These are phyloP conservation scores for Diplodus sargus DNA, from an alignment of 2,797 vertebrate genomes.

Conservation along the genomic window DNA sequence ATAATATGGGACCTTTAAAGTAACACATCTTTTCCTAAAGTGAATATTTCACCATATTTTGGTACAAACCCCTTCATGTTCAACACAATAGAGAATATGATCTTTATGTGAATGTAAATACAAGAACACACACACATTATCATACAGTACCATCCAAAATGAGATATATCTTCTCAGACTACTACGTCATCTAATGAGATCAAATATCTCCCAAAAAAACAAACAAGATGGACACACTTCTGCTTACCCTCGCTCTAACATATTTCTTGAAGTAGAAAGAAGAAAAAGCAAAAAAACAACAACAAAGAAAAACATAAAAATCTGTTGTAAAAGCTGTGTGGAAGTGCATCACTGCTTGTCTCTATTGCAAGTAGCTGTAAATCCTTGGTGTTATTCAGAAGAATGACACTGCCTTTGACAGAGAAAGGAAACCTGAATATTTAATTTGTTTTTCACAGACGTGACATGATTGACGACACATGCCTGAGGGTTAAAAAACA, in stretches of 20 bases:
- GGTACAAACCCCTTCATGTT: slow-evolving; percentile 51
- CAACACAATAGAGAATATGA: slow-evolving; percentile 24
- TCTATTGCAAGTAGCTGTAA: slow-evolving; percentile 14
- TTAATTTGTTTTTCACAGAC: slow-evolving; percentile 34
- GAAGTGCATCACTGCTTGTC: slow-evolving; percentile 14
- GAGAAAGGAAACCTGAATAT: slow-evolving; percentile 41
- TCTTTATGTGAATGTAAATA: slow-evolving; percentile 24
- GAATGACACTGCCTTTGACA: slow-evolving; percentile 25
- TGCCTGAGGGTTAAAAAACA: slow-evolving; percentile 15
- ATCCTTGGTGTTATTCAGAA: slow-evolving; percentile 27
- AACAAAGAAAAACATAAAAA: slow-evolving; percentile 60
- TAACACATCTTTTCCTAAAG: slow-evolving; percentile 15
- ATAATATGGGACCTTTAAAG: background rate
- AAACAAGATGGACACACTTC: slow-evolving; percentile 49
- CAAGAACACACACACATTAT: slow-evolving; percentile 21
- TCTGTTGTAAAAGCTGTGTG: slow-evolving; percentile 33
- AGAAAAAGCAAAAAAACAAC: slow-evolving; percentile 71
- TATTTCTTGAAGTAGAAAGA: slow-evolving; percentile 88
- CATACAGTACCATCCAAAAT: slow-evolving; percentile 5
- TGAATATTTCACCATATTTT: slow-evolving; percentile 66
- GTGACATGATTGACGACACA: slow-evolving; percentile 27
- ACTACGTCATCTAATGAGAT: slow-evolving; percentile 10
- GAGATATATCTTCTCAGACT: background rate
- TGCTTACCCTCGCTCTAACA: slow-evolving; percentile 92
- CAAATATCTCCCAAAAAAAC: slow-evolving; percentile 14